These are phyloP conservation scores for Psilanteris sp. DNA, from an alignment of 1,140 invertebrate species.

Conservation along the genomic window DNA sequence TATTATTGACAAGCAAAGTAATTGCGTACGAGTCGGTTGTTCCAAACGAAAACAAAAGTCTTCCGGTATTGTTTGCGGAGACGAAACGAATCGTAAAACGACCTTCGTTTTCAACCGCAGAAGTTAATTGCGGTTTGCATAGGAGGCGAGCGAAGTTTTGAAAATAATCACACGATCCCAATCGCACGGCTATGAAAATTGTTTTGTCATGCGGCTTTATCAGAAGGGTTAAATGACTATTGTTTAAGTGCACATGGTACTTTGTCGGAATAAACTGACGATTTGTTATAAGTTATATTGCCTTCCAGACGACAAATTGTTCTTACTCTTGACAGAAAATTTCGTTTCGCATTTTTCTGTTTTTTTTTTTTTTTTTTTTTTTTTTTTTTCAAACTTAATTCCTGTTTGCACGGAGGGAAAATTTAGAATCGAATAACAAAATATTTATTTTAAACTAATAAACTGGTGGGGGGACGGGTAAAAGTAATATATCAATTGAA, in stretches of 20 bases:
- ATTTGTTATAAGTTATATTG: too few relatives aligned
- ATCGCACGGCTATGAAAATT: slow-evolving; percentile 37
- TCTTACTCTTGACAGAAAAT: too few relatives aligned
- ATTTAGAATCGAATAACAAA: too few relatives aligned
- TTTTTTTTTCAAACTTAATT: too few relatives aligned
- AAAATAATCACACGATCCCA: slow-evolving; percentile 58
- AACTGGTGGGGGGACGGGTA: too few relatives aligned
- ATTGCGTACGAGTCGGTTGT: neutral
- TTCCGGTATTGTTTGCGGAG: slow-evolving; percentile 47
- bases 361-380: too few relatives aligned
- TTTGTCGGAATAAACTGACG: neutral
- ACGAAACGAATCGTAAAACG: slow-evolving; percentile 58
- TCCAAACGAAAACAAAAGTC: slow-evolving; percentile 34
- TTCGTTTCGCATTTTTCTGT: too few relatives aligned
- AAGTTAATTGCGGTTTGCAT: slow-evolving; percentile 54
- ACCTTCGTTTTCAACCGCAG: slow-evolving; percentile 58
- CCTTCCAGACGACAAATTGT: too few relatives aligned
- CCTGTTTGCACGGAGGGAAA: too few relatives aligned
- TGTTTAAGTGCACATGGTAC: slow-evolving; percentile 13
- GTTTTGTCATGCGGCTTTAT: slow-evolving; percentile 28
- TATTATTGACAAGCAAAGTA: too few relatives aligned
- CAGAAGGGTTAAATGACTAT: slow-evolving; percentile 19
- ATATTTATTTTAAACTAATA: too few relatives aligned
- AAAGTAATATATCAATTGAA: too few relatives aligned
- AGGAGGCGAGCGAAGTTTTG: slow-evolving; percentile 20